phyloP scores from a whole-genome alignment of 2,797 vertebrate genomes.

The Hemibagrus guttatus region DNA sequence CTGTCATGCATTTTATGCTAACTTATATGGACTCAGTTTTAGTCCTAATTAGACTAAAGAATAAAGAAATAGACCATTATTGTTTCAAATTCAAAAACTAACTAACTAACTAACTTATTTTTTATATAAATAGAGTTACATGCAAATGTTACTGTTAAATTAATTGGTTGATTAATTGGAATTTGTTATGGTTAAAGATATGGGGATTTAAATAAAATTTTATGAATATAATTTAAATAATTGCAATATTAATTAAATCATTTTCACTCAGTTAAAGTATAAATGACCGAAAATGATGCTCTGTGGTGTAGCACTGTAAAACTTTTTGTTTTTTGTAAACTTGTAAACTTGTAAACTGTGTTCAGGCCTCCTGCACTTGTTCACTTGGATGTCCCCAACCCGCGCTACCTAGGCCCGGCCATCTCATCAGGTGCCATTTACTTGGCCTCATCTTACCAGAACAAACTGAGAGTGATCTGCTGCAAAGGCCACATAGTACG shows the following conservation, averaged over 20 bases:
- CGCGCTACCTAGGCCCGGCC: conserved; percentile 91
- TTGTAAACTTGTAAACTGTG: conserved; percentile 23
- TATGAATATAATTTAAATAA: neutral
- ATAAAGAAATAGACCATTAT: neutral
- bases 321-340: neutral
- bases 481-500: conserved; percentile 95
- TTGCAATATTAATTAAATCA: neutral
- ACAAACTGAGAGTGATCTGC: conserved; percentile 95
- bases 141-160: neutral
- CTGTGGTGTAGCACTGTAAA: neutral
- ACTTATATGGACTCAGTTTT: neutral
- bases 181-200: neutral
- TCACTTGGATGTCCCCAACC: conserved; percentile 86
- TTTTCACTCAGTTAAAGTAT: neutral
- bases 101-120: neutral
- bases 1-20: neutral
- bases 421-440: conserved; percentile 93
- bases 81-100: neutral
- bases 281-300: neutral
- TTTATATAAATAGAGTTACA: neutral
- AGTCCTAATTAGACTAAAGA: neutral
- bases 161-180: neutral
- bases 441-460: conserved; percentile 93
- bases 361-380: conserved; percentile 84
- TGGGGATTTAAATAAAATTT: neutral